phyloP scores from a whole-genome alignment of 2,113 vertebrate species.

The Daboia siamensis region DNA sequence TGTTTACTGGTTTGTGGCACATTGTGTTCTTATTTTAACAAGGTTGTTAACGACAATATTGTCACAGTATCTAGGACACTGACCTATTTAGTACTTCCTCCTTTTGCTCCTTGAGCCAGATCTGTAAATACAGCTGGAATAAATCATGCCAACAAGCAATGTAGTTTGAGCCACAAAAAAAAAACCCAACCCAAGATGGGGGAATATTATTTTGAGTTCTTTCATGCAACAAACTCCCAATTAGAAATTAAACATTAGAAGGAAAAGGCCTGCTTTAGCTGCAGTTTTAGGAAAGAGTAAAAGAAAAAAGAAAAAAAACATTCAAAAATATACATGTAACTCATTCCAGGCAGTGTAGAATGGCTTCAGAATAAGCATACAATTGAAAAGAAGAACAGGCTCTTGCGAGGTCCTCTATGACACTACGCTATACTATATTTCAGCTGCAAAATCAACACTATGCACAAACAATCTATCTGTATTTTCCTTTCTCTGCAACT shows the following conservation, averaged over 20 bases:
- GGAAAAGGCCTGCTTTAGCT: not conserved
- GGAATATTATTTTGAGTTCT: not conserved
- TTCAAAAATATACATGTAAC: not conserved
- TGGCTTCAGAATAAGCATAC: not conserved
- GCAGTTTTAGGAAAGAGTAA: not conserved
- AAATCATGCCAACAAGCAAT: not conserved
- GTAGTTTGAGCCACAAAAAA: not conserved
- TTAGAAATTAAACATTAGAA: not conserved
- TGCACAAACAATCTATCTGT: not conserved
- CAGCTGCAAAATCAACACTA: not conserved
- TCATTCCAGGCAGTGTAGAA: not conserved
- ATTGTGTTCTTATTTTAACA: not conserved
- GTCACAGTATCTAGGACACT: not conserved
- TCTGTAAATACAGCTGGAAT: not conserved
- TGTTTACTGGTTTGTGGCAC: not conserved
- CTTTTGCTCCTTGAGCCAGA: not conserved
- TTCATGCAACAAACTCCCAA: not conserved
- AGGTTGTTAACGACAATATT: not conserved
- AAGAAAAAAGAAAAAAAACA: not conserved
- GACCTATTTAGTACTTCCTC: not conserved
- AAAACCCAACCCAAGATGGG: not conserved
- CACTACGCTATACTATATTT: not conserved
- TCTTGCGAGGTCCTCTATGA: not conserved
- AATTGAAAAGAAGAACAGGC: not conserved
- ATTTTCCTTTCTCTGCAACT: not conserved